Conservation (phyloP, 2,888 invertebrate genomes). For the Ferrisia virgata region DNA sequence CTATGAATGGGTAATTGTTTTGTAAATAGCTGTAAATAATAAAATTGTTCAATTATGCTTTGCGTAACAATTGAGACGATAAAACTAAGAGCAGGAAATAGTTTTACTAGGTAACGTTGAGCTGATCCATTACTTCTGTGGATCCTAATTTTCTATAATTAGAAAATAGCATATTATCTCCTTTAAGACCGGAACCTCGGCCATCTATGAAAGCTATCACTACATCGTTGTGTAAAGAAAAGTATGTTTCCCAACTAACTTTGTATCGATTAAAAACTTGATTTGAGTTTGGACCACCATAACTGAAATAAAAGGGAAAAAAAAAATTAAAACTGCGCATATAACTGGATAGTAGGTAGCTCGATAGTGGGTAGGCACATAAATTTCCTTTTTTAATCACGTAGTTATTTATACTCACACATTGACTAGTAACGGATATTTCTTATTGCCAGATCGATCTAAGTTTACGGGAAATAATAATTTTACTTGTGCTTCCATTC, state of each 20-base stretch:
- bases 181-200: constrained; percentile 81
- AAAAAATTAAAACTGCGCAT: too few species aligned
- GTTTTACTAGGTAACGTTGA: constrained; percentile 70
- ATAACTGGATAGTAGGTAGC: too few species aligned
- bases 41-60: neutral
- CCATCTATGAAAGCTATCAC: constrained; percentile 89
- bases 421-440: constrained; percentile 79
- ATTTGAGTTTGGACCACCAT: constrained; percentile 88
- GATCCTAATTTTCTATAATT: constrained; percentile 82
- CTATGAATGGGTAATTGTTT: constrained; percentile 67
- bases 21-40: constrained; percentile 61
- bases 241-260: constrained; percentile 83
- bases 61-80: neutral
- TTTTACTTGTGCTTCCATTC: constrained; percentile 68
- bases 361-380: too few species aligned
- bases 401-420: constrained; percentile 63
- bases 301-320: constrained; percentile 57
- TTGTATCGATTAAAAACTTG: constrained; percentile 78
- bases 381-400: neutral
- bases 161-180: constrained; percentile 76
- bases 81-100: neutral
- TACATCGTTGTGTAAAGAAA: constrained; percentile 77
- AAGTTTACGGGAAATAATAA: constrained; percentile 72
- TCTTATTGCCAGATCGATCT: constrained; percentile 63
- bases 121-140: constrained; percentile 87